Evolutionary conservation across 2,113 vertebrate genomes (phyloP), one percentile per base, ranked within the genome.

Genomic region (Poicephalus gulielmi): DNA sequence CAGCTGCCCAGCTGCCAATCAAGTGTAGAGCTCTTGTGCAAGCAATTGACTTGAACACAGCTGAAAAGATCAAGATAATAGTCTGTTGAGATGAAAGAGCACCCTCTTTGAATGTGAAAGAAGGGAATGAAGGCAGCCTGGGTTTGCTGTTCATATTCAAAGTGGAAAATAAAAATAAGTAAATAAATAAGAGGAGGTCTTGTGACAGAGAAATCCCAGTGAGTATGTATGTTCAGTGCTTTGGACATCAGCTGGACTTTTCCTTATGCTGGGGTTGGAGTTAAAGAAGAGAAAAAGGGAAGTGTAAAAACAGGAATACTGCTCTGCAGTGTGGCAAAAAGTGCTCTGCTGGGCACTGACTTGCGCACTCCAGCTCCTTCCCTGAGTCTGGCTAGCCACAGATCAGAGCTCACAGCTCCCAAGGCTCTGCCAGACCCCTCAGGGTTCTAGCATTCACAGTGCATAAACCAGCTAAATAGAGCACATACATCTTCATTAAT

Each of bases 401-500:
- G 8, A 19, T 41, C 20, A 73, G 22, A 68, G 30, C 1, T 35
- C 30, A 6, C 9, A 10, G 15, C 4, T 17, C 31, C 18, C n/a
- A n/a, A 27, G 14, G 18, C 46, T 86, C 57, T 27, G 6, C 6
- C 11, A 74, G 35, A 35, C 35, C 35, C 35, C 35, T 35, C 35
- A 25, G 20, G 24, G 8, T 33, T 55, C 53, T 39, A 50, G 33
- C 15, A 49, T 12, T 19, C 17, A 11, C 14, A 14, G 19, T 13
- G 16, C 16, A 44, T 0, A 37, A 49, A 55, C 7, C 62, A 68
- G 15, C 10, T 41, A 69, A 37, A 12, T 11, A 33, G 33, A 33
- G 4, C 27, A 10, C 0, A 1, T 6, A 57, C 52, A 10, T n/a
- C 50, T 74, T 80, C 30, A 0, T 14, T 10, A 35, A 3, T 0